These are phyloP conservation scores for Bradypodion pumilum DNA, from an alignment of 2,797 vertebrate genomes.

Conservation along the genomic window DNA sequence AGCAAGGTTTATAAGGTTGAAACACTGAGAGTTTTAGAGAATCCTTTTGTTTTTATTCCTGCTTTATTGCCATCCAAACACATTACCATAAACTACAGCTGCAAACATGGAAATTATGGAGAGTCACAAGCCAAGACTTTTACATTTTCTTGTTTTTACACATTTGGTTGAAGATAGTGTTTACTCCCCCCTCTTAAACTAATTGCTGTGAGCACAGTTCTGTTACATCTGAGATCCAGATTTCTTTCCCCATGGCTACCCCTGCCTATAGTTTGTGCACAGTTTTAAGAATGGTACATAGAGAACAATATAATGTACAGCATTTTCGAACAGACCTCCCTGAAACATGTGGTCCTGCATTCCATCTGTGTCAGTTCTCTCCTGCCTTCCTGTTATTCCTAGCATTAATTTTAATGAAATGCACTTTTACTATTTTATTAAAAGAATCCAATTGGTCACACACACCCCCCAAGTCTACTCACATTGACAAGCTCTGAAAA, in stretches of 20 bases:
- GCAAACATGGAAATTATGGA: background rate
- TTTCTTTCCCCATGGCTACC: background rate
- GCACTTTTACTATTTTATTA: constrained; percentile 9
- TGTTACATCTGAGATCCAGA: constrained; percentile 15
- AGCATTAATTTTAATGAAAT: constrained; percentile 3
- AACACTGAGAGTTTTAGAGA: background rate
- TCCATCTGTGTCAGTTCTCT: background rate
- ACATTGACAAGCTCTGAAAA: background rate
- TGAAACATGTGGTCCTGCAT: constrained; percentile 15
- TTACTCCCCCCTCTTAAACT: background rate
- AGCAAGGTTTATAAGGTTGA: background rate
- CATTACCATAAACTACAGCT: constrained; percentile 24
- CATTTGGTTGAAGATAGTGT: constrained; percentile 19
- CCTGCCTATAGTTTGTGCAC: background rate
- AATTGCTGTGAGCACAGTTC: constrained; percentile 2
- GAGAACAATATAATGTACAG: background rate
- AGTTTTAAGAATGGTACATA: background rate
- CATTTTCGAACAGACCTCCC: background rate
- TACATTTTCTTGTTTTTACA: constrained; percentile 5
- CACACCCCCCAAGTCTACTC: background rate
- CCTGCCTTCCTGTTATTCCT: background rate
- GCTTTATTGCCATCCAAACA: background rate
- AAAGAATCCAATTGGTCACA: background rate
- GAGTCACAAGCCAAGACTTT: background rate
- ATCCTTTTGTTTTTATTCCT: constrained; percentile 2